These are phyloP conservation scores for Phalera bucephala DNA, from an alignment of 2,888 invertebrate species.

Conservation along the genomic window DNA sequence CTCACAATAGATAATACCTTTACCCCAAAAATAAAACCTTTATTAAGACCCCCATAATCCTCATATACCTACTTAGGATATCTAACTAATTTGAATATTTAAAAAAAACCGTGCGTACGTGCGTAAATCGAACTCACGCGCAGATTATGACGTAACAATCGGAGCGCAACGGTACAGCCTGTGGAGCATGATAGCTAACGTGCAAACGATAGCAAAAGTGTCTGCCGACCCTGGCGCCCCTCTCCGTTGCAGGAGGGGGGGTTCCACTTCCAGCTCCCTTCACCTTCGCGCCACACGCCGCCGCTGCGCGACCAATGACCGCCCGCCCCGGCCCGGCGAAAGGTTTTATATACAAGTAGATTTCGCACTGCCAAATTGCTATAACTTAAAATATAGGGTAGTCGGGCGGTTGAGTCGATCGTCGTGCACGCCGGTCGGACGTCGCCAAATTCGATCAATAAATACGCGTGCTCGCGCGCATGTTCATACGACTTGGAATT, in stretches of 20 bases:
- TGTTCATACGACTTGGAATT: conserved; percentile 47
- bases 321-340: conserved; percentile 80
- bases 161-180: conserved; percentile 54
- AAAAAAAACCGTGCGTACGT: conserved; percentile 6
- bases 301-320: conserved; percentile 71
- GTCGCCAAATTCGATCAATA: conserved; percentile 16
- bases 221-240: conserved; percentile 76
- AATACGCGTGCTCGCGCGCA: conserved; percentile 41
- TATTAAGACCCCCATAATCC: too few species aligned
- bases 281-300: conserved; percentile 71
- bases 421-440: conserved; percentile 44
- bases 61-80: too few species aligned
- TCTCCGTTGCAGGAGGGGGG: conserved; percentile 52
- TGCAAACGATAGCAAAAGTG: conserved; percentile 77
- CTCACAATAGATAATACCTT: too few species aligned
- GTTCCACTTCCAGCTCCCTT: conserved; percentile 67
- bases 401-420: conserved; percentile 76
- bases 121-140: conserved; percentile 13
- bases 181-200: conserved; percentile 59
- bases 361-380: conserved; percentile 83
- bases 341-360: conserved; percentile 86
- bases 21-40: too few species aligned
- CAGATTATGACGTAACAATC: conserved; percentile 53
- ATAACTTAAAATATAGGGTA: conserved; percentile 85
- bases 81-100: neutral